Evolutionary conservation across 2,888 invertebrate genomes (phyloP).

Genomic region (Scotopteryx bipunctaria): DNA sequence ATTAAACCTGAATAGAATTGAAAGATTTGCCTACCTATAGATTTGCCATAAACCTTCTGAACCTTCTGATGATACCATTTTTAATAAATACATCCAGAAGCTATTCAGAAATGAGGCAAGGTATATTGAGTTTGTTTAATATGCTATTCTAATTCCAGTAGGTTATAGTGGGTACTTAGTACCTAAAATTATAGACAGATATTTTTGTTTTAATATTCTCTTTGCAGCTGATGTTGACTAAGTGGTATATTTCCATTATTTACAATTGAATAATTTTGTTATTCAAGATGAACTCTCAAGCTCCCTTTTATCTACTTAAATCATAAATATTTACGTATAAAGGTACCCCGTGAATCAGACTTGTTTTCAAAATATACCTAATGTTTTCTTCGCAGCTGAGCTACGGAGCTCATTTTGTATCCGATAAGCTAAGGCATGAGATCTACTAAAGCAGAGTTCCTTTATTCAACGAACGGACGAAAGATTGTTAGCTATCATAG

Average conservation of each 20-base stretch:
- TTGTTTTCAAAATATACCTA: constrained; percentile 20
- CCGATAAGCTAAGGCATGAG: background rate
- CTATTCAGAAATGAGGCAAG: background rate
- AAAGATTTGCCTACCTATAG: background rate
- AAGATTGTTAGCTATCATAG: no score
- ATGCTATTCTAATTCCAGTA: no score
- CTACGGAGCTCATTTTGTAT: constrained; percentile 8
- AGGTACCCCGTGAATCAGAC: background rate
- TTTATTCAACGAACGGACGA: no score
- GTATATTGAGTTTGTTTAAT: no score
- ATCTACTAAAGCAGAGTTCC: no score
- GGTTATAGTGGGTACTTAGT: no score
- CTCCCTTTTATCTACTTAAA: no score
- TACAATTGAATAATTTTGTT: background rate
- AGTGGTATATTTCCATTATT: no score
- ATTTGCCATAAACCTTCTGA: background rate
- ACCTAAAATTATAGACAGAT: no score
- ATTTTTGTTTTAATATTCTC: no score
- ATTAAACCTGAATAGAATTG: background rate
- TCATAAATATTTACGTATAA: background rate
- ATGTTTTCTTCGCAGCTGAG: constrained; percentile 20
- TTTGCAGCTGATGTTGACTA: no score
- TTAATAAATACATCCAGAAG: background rate
- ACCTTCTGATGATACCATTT: background rate
- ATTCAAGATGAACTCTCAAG: constrained; percentile 5